These are phyloP conservation scores for Eueremaeus valkanovi DNA, from an alignment of 2,888 invertebrate species.

Conservation along the genomic window DNA sequence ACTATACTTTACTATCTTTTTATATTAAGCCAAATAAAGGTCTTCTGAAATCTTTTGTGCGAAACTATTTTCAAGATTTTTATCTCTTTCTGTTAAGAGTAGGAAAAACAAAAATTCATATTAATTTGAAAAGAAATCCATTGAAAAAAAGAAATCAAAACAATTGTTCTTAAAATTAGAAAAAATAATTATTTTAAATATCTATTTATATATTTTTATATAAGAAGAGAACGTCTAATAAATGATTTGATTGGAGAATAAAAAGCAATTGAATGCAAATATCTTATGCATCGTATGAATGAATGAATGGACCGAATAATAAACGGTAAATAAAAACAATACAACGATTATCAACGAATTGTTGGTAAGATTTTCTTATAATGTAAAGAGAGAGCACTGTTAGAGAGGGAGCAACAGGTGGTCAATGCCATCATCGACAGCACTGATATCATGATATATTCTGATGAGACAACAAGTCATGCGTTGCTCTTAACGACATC, in stretches of 20 bases:
- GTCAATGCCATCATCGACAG: constrained; percentile 19
- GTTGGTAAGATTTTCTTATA: no score
- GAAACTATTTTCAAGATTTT: constrained; percentile 4
- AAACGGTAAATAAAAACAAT: no score
- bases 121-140: constrained; percentile 5
- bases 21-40: background rate
- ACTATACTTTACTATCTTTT: background rate
- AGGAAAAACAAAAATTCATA: background rate
- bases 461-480: constrained; percentile 10
- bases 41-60: constrained; percentile 18
- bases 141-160: background rate
- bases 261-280: background rate
- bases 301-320: no score
- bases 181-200: background rate
- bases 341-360: no score
- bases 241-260: background rate
- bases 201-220: no score
- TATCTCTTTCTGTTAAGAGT: background rate
- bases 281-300: background rate
- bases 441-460: constrained; percentile 5
- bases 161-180: constrained; percentile 4
- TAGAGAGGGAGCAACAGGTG: constrained; percentile 25
- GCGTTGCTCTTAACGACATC: constrained; percentile 7
- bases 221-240: no score
- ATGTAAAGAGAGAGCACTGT: no score